A percentile compares a stretch with the other conserved stretches of the same genome.
Evolutionary conservation across 2,797 vertebrate genomes (phyloP).

Genomic region (Spea hammondii): DNA sequence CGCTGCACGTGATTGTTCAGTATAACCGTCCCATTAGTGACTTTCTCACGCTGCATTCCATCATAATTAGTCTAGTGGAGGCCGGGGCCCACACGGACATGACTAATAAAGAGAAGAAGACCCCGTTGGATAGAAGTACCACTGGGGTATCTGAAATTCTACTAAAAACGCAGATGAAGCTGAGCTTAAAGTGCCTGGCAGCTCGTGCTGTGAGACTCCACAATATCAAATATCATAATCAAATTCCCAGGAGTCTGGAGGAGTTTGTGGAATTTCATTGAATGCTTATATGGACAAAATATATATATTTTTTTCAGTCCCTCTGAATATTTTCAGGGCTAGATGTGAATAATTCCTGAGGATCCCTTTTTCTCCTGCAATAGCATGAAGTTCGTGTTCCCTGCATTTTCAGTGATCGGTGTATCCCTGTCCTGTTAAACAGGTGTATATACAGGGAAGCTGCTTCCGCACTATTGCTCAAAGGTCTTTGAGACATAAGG

Average conservation of each 20-base stretch:
- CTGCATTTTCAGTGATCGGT: neutral
- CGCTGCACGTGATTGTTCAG: conserved; percentile 93
- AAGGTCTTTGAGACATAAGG: conserved; percentile 7
- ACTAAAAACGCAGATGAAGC: conserved; percentile 97
- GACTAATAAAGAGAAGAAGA: conserved; percentile 97
- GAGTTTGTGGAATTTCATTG: conserved; percentile 97
- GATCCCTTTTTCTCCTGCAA: conserved; percentile 12
- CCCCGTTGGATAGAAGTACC: conserved; percentile 92
- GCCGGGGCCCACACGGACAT: conserved; percentile 96
- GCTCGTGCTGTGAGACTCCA: conserved; percentile 89
- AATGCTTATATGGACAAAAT: conserved; percentile 2
- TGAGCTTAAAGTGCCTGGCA: conserved; percentile 98
- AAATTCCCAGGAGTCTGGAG: conserved; percentile 94
- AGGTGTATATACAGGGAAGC: neutral
- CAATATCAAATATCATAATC: conserved; percentile 89
- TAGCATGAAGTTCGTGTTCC: neutral
- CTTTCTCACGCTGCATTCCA: conserved; percentile 93
- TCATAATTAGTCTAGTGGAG: conserved; percentile 95
- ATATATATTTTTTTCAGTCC: neutral
- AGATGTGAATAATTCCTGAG: conserved; percentile 10
- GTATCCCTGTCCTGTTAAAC: neutral
- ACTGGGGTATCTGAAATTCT: conserved; percentile 97
- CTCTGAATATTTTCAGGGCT: conserved; percentile 7
- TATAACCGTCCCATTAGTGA: conserved; percentile 98
- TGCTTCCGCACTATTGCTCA: neutral